Conservation (phyloP, 2,797 vertebrate genomes). For the Sebastes glaucus region DNA sequence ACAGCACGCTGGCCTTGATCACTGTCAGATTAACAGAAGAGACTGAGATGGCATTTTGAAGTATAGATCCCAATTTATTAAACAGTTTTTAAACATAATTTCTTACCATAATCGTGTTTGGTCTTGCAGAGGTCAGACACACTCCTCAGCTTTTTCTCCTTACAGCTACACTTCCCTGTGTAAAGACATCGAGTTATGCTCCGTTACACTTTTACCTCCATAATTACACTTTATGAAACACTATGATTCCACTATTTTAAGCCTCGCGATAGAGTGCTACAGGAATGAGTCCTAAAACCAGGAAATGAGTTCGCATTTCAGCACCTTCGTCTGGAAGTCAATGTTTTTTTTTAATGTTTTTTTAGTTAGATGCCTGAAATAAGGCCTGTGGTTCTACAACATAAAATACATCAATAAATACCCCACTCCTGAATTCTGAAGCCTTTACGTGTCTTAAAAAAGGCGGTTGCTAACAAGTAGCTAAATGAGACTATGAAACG, state of each 20-base stretch:
- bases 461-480: no score
- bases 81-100: background rate
- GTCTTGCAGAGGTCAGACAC: constrained; percentile 87
- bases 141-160: constrained; percentile 86
- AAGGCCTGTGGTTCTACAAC: no score
- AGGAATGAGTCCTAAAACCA: no score
- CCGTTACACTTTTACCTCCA: background rate
- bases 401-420: no score
- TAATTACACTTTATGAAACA: background rate
- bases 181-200: background rate
- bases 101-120: constrained; percentile 90
- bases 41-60: background rate
- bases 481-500: no score
- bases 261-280: background rate
- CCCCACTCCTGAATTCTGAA: no score
- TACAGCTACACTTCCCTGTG: constrained; percentile 91
- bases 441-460: no score
- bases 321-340: no score
- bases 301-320: rapidly evolving
- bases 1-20: constrained; percentile 90
- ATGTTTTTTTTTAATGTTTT: no score
- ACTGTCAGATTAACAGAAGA: constrained; percentile 68
- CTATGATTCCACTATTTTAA: background rate
- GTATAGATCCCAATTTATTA: background rate
- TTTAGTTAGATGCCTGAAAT: no score